Percentiles rank a stretch among this genome's conserved stretches.
Evolutionary conservation across 2,113 vertebrate genomes (phyloP).

Genomic region (Zosterops lateralis): DNA sequence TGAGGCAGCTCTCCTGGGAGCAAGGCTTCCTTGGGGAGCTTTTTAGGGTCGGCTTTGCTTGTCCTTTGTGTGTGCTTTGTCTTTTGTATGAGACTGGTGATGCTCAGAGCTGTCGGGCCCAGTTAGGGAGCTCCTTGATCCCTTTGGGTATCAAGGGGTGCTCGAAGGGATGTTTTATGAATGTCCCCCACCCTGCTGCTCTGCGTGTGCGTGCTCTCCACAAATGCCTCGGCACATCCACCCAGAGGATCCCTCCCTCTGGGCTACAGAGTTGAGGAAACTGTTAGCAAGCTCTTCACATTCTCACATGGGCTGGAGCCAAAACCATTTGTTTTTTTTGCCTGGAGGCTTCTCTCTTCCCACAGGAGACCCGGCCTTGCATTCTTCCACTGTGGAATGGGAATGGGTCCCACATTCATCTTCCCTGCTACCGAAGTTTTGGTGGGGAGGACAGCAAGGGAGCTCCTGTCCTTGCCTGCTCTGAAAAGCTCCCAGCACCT

Average conservation of each 20-base stretch:
- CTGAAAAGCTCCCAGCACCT: neutral
- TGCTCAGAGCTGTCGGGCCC: neutral
- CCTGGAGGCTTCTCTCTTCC: slow-evolving; percentile 50
- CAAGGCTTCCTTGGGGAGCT: neutral
- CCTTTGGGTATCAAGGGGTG: neutral
- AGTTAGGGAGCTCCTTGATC: neutral
- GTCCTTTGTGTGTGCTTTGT: neutral
- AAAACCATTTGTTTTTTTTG: slow-evolving; percentile 45
- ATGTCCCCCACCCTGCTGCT: neutral
- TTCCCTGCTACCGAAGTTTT: neutral
- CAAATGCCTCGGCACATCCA: neutral
- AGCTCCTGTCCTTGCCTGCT: neutral
- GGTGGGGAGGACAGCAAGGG: neutral
- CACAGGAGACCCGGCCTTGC: slow-evolving; percentile 40
- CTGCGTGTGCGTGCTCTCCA: neutral
- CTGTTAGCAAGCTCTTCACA: slow-evolving; percentile 41
- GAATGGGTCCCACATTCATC: neutral
- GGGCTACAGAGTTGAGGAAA: slow-evolving; percentile 42
- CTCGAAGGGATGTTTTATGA: neutral
- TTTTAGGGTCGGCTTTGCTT: neutral
- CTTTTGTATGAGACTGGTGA: neutral
- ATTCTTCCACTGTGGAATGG: neutral
- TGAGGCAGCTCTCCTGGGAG: neutral
- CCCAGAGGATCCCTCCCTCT: neutral
- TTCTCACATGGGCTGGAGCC: slow-evolving; percentile 33